Evolutionary conservation across 2,113 vertebrate genomes (phyloP).

Genomic region (Elanus axillaris): DNA sequence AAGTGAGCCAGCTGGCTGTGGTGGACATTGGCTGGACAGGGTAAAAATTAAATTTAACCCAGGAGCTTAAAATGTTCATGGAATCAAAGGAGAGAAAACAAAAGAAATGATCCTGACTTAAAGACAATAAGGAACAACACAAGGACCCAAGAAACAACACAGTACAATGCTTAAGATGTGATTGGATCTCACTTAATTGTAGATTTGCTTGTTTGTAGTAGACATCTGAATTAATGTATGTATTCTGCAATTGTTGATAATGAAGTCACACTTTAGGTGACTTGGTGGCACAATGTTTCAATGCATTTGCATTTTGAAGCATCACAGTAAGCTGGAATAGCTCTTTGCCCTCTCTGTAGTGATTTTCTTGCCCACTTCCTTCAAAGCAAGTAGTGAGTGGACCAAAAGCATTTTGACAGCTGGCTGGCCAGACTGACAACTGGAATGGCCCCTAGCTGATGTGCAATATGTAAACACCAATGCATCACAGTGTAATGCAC

Average conservation of each 20-base stretch:
- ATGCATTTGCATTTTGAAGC: accelerated
- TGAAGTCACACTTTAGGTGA: neutral
- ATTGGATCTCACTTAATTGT: neutral
- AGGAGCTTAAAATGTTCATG: neutral
- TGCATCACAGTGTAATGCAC: accelerated
- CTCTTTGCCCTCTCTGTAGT: neutral
- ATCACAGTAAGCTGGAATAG: neutral
- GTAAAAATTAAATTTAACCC: neutral
- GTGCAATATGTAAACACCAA: neutral
- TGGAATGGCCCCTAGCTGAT: neutral
- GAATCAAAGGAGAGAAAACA: neutral
- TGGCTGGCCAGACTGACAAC: neutral
- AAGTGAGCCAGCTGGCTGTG: neutral
- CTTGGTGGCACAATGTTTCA: neutral
- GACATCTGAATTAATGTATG: neutral
- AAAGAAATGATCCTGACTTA: neutral
- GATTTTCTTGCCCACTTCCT: neutral
- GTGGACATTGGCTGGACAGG: neutral
- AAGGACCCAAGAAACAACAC: neutral
- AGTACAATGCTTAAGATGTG: neutral
- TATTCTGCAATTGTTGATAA: neutral
- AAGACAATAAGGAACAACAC: neutral
- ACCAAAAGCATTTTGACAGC: neutral
- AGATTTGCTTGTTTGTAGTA: neutral
- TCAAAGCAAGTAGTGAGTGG: neutral